phyloP scores from a whole-genome alignment of 2,888 invertebrate genomes.

The Ochropleura plecta region DNA sequence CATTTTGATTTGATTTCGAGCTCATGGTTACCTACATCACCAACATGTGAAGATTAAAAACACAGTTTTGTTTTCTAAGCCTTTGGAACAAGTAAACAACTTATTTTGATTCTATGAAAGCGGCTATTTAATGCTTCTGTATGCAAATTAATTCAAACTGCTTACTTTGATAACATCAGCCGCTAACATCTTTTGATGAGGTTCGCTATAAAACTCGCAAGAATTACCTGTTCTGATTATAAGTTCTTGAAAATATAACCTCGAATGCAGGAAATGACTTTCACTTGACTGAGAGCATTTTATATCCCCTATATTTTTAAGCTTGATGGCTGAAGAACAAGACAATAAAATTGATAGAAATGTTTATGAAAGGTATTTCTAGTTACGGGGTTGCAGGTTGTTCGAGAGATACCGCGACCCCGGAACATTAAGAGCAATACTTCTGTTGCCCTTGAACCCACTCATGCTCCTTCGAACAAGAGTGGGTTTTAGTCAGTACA shows the following conservation, averaged over 20 bases:
- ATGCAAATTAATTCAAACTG: conserved; percentile 8
- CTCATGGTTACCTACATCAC: not conserved
- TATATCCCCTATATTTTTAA: not conserved
- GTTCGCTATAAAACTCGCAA: not conserved
- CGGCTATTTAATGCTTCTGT: not conserved
- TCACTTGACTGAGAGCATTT: not conserved
- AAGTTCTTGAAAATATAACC: not conserved
- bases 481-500: no score
- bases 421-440: no score
- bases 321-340: not conserved
- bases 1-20: not conserved
- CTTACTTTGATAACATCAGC: not conserved
- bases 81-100: not conserved
- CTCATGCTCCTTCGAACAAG: no score
- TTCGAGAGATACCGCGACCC: no score
- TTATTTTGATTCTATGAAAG: not conserved
- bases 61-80: not conserved
- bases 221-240: conserved; percentile 11
- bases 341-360: not conserved
- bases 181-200: not conserved
- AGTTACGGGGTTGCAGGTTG: no score
- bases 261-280: not conserved
- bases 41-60: not conserved
- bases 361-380: not conserved
- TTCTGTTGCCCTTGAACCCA: no score